Conservation (phyloP, 2,888 invertebrate species). For the Monoplex corrugatus region DNA sequence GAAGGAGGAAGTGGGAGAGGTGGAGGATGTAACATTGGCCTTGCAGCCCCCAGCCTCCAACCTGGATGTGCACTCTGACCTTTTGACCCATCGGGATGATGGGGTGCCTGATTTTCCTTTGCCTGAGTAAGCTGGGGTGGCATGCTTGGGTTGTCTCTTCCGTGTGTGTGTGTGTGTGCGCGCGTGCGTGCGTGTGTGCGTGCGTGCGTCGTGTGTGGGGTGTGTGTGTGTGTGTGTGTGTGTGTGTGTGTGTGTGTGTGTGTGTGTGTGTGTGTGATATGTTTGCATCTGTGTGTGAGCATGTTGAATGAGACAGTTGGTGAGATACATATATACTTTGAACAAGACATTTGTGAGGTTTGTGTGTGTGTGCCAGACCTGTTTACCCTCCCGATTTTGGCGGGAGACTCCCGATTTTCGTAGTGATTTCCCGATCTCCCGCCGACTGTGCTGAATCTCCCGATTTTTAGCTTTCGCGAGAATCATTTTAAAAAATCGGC, state of each 20-base stretch:
- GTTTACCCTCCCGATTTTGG: too few species aligned
- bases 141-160: neutral
- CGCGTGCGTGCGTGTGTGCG: neutral
- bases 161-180: neutral
- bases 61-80: slow-evolving; percentile 56
- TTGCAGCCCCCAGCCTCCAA: slow-evolving; percentile 37
- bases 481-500: too few species aligned
- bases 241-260: neutral
- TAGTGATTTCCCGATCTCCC: too few species aligned
- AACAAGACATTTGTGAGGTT: too few species aligned
- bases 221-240: neutral
- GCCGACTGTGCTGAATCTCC: too few species aligned
- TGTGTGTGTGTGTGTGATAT: too few species aligned
- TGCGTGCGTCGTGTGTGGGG: too few species aligned
- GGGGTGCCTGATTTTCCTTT: slow-evolving; percentile 63
- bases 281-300: neutral
- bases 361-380: too few species aligned
- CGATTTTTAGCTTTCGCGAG: too few species aligned
- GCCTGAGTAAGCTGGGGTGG: slow-evolving; percentile 67
- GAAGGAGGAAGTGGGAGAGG: slow-evolving; percentile 48
- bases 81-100: slow-evolving; percentile 61
- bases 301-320: too few species aligned
- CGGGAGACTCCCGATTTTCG: too few species aligned
- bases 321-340: too few species aligned
- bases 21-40: slow-evolving; percentile 46